Evolutionary conservation across 2,113 vertebrate species (phyloP).

Genomic region (Siniperca chuatsi): DNA sequence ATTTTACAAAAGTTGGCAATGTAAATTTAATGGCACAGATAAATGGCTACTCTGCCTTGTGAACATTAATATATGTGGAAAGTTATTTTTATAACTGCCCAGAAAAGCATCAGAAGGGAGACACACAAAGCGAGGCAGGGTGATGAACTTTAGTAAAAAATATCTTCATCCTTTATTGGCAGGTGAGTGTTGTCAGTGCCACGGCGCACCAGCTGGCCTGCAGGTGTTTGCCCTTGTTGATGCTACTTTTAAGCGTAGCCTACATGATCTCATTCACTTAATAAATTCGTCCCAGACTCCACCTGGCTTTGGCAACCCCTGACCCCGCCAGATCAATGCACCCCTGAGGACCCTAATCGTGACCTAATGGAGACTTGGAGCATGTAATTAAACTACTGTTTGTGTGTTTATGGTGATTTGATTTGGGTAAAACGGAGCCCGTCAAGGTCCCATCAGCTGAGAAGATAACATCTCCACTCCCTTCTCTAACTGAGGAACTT

Average conservation of each 20-base stretch:
- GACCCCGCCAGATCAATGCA: conserved; percentile 75
- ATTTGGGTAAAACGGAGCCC: conserved; percentile 29
- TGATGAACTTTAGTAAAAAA: conserved; percentile 43
- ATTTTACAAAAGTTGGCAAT: conserved; percentile 76
- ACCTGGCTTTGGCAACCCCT: conserved; percentile 84
- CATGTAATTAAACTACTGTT: conserved; percentile 64
- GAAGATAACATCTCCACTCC: conserved; percentile 56
- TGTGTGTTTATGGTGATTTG: conserved; percentile 50
- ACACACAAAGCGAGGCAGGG: background rate
- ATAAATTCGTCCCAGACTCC: conserved; percentile 86
- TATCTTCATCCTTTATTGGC: conserved; percentile 70
- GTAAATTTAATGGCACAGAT: conserved; percentile 82
- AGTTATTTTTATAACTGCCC: conserved; percentile 59
- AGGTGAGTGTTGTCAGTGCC: conserved; percentile 76
- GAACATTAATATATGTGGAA: conserved; percentile 62
- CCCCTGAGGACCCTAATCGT: conserved; percentile 81
- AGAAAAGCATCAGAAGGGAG: conserved; percentile 37
- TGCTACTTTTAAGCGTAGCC: conserved; percentile 85
- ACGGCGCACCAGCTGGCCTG: conserved; percentile 81
- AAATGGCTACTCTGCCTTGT: conserved; percentile 64
- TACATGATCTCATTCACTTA: conserved; percentile 85
- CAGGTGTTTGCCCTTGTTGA: conserved; percentile 86
- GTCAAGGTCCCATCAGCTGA: conserved; percentile 49
- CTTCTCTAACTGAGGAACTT: conserved; percentile 34
- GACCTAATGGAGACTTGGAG: conserved; percentile 68